Base-by-base conservation (phyloP, 2,888 invertebrate genomes). In the Drosophila kambysellisi region DNA sequence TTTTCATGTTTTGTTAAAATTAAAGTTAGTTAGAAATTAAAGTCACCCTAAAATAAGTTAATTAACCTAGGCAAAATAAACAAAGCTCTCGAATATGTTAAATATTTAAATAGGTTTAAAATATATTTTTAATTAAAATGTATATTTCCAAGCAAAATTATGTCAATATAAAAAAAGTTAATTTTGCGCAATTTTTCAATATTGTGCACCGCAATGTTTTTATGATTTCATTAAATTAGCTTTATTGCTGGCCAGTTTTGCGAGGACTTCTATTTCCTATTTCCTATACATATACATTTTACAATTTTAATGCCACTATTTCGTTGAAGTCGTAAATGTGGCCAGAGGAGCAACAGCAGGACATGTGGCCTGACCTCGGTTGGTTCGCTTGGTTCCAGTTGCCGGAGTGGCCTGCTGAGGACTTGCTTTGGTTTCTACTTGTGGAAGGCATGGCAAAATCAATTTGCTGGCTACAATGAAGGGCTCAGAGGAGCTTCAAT, bases 371-470 rank as follows among this genome's bases (percentile, higher is more conserved):
- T 58, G 74, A 63, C 70, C 61, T 54, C 52, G 56, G 58, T 15
- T 25, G 25, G 25, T 25, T 25, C 25, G 56, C 20, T 15, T 30
- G 20, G 20, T 39, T 46, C n/a, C 30, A 37, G 37, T 46, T 48
- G 37, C 17, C 9, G 9, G 48, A 29, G 30, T 41, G 39, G 30
- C 46, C 41, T 39, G 62, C 25, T 50, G n/a, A 29, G 54, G 67
- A 29, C 48, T 53, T 60, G 41, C 63, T 58, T 65, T 51, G 60
- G 66, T 57, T 72, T 74, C 66, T 35, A 52, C 64, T 78, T 58
- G 64, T 61, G 57, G 71, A 72, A 71, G 85, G 78, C 79, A 66
- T 70, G 69, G 75, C 53, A 82, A 88, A 85, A 85, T 85, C 88
- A 85, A 85, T 85, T 85, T 85, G 71, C 60, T 73, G 58, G 54